A percentile compares a stretch with the other conserved stretches of the same genome.
These are phyloP conservation scores for Takifugu ocellatus DNA, from an alignment of 2,797 vertebrate species.

Conservation along the genomic window DNA sequence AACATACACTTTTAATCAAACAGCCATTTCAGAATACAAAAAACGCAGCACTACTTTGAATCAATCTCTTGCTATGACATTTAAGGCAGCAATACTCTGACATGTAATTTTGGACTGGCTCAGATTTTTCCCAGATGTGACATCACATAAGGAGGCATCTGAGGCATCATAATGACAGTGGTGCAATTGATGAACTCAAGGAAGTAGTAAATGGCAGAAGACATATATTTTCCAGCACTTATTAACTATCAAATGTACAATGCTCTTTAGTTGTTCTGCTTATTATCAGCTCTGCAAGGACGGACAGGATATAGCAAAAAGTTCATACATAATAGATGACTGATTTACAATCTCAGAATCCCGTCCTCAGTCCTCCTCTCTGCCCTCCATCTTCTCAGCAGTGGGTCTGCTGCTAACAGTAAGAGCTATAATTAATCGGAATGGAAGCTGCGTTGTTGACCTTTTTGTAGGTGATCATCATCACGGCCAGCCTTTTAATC, in stretches of 20 bases:
- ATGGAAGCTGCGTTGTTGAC: slow-evolving; percentile 78
- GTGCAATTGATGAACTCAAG: background rate
- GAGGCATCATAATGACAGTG: background rate
- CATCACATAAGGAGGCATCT: slow-evolving; percentile 4
- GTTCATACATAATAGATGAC: slow-evolving; percentile 1
- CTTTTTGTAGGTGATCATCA: slow-evolving; percentile 80
- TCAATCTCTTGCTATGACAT: background rate
- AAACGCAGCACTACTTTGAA: too few species aligned
- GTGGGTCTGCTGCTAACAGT: slow-evolving; percentile 45
- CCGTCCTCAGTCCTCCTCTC: slow-evolving; percentile 7
- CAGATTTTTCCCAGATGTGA: slow-evolving; percentile 2
- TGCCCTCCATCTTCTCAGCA: slow-evolving; percentile 37
- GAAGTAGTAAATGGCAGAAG: background rate
- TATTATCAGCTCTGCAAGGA: background rate
- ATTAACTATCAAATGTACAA: slow-evolving; percentile 6
- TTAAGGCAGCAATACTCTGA: background rate
- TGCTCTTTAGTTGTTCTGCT: background rate
- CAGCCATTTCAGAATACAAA: too few species aligned
- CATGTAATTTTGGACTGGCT: background rate
- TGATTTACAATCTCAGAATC: slow-evolving; percentile 10
- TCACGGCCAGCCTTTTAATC: slow-evolving; percentile 72
- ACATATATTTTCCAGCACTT: slow-evolving; percentile 16
- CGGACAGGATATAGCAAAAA: slow-evolving; percentile 13
- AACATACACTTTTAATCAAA: too few species aligned
- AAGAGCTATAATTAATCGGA: slow-evolving; percentile 78